A percentile compares a stretch with the other conserved stretches of the same genome.
These are phyloP conservation scores for Paracanthobrama guichenoti DNA, from an alignment of 2,113 vertebrate genomes.

Conservation along the genomic window DNA sequence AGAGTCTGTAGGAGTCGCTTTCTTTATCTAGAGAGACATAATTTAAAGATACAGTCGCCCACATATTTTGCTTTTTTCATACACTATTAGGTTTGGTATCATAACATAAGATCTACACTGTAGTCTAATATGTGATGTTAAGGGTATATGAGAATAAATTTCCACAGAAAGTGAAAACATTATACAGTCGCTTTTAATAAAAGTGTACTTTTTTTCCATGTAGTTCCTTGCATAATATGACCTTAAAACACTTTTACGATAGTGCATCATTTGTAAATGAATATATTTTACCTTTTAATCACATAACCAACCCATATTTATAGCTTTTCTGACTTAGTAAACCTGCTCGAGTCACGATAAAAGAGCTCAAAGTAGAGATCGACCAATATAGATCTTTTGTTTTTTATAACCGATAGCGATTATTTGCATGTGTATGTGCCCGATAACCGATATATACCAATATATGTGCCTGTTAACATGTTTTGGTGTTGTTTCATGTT, in stretches of 20 bases:
- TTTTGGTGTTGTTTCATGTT: too few relatives aligned
- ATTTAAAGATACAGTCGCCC: conserved; percentile 4
- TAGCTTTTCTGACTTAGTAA: background rate
- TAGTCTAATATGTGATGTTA: background rate
- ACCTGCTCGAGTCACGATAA: too few relatives aligned
- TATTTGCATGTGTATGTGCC: too few relatives aligned
- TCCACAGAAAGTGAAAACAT: background rate
- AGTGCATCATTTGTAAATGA: background rate
- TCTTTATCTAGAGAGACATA: conserved; percentile 8
- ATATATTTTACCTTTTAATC: background rate
- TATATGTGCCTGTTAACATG: too few relatives aligned
- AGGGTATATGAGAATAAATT: background rate
- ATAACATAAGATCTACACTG: background rate
- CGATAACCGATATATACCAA: too few relatives aligned
- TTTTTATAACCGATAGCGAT: too few relatives aligned
- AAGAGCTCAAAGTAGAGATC: too few relatives aligned
- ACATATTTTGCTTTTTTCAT: background rate
- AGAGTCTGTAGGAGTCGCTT: background rate
- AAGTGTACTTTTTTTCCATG: background rate
- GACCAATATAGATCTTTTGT: too few relatives aligned
- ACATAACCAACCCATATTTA: background rate
- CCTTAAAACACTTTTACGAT: background rate
- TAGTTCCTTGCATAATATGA: background rate
- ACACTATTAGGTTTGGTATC: background rate
- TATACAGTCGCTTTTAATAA: background rate